Evolutionary conservation across 2,888 invertebrate species (phyloP).

Genomic region (Odontocerum albicorne): DNA sequence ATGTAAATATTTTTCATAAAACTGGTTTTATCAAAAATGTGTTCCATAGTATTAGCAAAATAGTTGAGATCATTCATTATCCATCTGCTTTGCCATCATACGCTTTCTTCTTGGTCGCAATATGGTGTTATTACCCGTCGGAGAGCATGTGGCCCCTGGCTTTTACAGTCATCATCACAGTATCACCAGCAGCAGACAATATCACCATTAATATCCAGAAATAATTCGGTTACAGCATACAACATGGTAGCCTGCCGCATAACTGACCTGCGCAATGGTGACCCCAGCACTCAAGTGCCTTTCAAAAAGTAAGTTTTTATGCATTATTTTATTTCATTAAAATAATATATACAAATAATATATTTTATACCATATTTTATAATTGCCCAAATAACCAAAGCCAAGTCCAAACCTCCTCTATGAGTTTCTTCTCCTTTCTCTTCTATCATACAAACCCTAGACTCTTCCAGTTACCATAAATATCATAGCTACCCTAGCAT

Average conservation of each 20-base stretch:
- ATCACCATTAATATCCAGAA: conserved; percentile 60
- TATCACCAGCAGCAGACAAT: conserved; percentile 38
- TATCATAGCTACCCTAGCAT: too few relatives aligned
- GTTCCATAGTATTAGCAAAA: conserved; percentile 28
- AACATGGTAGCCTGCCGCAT: conserved; percentile 98
- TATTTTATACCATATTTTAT: too few relatives aligned
- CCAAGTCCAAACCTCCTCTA: too few relatives aligned
- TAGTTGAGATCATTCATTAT: conserved; percentile 7
- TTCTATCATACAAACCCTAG: too few relatives aligned
- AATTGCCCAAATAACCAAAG: too few relatives aligned
- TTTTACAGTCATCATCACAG: conserved; percentile 11
- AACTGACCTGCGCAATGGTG: conserved; percentile 90
- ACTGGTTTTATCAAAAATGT: conserved; percentile 14
- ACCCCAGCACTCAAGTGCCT: conserved; percentile 95
- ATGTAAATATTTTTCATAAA: not conserved
- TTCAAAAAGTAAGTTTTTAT: conserved; percentile 88
- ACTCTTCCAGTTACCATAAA: too few relatives aligned
- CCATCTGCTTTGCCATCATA: conserved; percentile 21
- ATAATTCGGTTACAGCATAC: conserved; percentile 88
- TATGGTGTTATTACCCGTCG: conserved; percentile 48
- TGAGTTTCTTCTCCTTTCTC: too few relatives aligned
- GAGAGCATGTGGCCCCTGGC: conserved; percentile 37
- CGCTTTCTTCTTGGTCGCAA: conserved; percentile 50
- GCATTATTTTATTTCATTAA: too few relatives aligned
- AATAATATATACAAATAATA: too few relatives aligned